These are phyloP conservation scores for Rhingia campestris DNA, from an alignment of 2,888 invertebrate species.

Conservation along the genomic window DNA sequence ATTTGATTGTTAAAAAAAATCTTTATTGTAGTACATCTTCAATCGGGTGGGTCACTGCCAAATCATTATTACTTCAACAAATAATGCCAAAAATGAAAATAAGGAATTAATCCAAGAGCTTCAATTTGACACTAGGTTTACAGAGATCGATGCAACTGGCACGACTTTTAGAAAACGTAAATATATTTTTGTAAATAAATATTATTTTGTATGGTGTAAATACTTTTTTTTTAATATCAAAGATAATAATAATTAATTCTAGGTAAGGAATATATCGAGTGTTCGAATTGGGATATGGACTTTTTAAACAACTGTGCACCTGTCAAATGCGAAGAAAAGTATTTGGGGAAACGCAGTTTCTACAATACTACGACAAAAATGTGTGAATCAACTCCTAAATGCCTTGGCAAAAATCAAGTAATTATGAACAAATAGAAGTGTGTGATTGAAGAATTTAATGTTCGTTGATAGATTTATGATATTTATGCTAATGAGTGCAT, in stretches of 20 bases:
- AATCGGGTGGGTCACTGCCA: conserved; percentile 80
- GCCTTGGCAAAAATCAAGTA: conserved; percentile 35
- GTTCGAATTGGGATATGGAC: conserved; percentile 83
- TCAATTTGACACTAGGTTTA: conserved; percentile 79
- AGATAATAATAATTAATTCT: background rate
- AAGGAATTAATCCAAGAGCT: conserved; percentile 73
- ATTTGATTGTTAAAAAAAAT: background rate
- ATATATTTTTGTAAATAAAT: background rate
- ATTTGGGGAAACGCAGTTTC: conserved; percentile 84
- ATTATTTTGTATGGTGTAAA: background rate
- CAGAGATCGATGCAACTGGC: conserved; percentile 76
- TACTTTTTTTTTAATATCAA: background rate
- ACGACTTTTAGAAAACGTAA: conserved; percentile 75
- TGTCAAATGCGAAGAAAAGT: conserved; percentile 84
- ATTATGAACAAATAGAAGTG: background rate
- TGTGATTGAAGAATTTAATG: too few relatives aligned
- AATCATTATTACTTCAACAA: conserved; percentile 76
- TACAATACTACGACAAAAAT: conserved; percentile 81
- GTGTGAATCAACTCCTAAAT: conserved; percentile 76
- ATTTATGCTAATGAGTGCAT: conserved; percentile 73
- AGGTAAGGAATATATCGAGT: conserved; percentile 76
- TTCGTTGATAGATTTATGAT: conserved; percentile 67
- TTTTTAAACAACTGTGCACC: conserved; percentile 83
- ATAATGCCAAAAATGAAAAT: conserved; percentile 74
- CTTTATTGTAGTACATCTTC: conserved; percentile 77